Conservation (phyloP, 2,888 invertebrate genomes). For the Luperina nickerlii region DNA sequence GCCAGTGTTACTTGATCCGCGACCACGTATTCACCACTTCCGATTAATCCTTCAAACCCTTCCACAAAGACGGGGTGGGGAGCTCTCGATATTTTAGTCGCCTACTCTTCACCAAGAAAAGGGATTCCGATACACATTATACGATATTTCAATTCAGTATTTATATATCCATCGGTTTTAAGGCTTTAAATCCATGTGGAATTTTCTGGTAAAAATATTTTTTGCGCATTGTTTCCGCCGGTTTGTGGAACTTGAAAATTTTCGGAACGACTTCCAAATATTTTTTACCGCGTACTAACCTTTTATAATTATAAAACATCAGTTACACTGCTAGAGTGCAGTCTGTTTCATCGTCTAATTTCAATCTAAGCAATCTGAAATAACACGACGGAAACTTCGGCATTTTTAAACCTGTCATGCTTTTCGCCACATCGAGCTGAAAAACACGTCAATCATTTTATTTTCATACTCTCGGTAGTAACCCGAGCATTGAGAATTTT, state of each 20-base stretch:
- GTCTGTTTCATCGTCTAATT: neutral
- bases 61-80: slow-evolving; percentile 48
- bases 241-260: slow-evolving; percentile 5
- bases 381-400: neutral
- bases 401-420: neutral
- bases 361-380: neutral
- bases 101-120: slow-evolving; percentile 76
- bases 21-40: slow-evolving; percentile 52
- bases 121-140: slow-evolving; percentile 87
- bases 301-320: no score
- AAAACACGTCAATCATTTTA: neutral
- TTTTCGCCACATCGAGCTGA: neutral
- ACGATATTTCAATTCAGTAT: slow-evolving; percentile 88
- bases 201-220: slow-evolving; percentile 67
- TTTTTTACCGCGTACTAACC: no score
- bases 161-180: slow-evolving; percentile 85
- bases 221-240: slow-evolving; percentile 48
- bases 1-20: slow-evolving; percentile 71
- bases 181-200: slow-evolving; percentile 76
- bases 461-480: neutral
- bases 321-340: neutral
- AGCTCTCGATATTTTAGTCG: slow-evolving; percentile 72
- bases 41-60: slow-evolving; percentile 35
- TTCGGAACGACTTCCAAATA: neutral
- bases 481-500: no score